phyloP scores from a whole-genome alignment of 2,797 vertebrate genomes.

The Lycodopsis pacificus region DNA sequence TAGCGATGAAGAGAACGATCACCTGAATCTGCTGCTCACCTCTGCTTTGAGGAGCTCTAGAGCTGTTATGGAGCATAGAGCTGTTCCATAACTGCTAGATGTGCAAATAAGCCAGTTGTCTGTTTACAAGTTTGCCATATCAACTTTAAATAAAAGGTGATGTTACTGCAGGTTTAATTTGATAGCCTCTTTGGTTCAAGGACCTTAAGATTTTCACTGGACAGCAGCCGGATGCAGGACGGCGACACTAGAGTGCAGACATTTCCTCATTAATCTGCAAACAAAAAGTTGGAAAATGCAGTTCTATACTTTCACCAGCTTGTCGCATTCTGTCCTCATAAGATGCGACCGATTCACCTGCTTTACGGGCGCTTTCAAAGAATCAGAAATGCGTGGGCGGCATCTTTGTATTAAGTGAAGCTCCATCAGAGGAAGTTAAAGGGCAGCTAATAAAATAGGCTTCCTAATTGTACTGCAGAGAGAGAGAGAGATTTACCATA shows the following conservation, averaged over 20 bases:
- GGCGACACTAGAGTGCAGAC: not conserved
- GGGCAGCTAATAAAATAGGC: conserved; percentile 68
- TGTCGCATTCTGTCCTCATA: not conserved
- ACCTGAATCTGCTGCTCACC: not conserved
- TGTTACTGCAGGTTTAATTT: not conserved
- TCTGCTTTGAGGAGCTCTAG: not conserved
- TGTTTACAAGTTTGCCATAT: not conserved
- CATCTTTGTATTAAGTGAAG: conserved; percentile 56
- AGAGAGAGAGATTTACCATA: conserved; percentile 67
- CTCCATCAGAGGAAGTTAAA: conserved; percentile 67
- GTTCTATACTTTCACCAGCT: not conserved
- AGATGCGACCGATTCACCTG: conserved; percentile 27
- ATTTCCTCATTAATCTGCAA: not conserved
- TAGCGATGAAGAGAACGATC: no score
- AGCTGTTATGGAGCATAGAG: no score
- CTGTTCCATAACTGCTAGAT: no score
- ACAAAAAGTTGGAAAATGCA: not conserved
- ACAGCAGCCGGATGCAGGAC: not conserved
- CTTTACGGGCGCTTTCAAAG: conserved; percentile 30
- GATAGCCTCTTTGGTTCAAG: not conserved
- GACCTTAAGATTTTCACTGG: not conserved
- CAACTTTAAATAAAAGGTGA: not conserved
- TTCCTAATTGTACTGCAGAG: conserved; percentile 69
- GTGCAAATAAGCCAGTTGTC: no score
- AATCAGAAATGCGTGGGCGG: conserved; percentile 33